A percentile compares a stretch with the other conserved stretches of the same genome.
These are phyloP conservation scores for Pantala flavescens DNA, from an alignment of 1,140 invertebrate species.

Conservation along the genomic window DNA sequence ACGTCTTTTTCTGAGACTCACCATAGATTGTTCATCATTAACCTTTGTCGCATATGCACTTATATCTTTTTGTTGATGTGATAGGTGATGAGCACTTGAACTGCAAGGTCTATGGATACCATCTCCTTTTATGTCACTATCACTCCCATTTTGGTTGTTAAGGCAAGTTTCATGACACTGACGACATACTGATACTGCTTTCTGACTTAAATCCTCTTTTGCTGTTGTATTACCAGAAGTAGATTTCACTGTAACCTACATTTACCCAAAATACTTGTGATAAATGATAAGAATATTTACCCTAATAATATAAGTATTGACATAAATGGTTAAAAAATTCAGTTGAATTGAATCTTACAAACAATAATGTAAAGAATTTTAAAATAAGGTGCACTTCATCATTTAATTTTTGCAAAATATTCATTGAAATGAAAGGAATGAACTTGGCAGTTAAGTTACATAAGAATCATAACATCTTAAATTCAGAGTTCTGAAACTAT, in stretches of 20 bases:
- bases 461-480: too few species aligned
- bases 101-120: constrained; percentile 4
- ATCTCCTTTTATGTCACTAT: neutral
- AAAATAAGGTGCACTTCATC: too few species aligned
- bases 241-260: neutral
- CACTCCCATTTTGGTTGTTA: neutral
- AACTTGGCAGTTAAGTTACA: too few species aligned
- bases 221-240: neutral
- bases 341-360: too few species aligned
- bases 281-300: too few species aligned
- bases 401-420: too few species aligned
- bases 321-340: too few species aligned
- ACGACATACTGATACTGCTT: neutral
- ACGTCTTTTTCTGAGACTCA: too few species aligned
- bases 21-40: neutral
- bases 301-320: too few species aligned
- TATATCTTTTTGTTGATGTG: neutral
- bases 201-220: neutral
- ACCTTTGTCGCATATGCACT: neutral
- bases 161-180: neutral
- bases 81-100: neutral
- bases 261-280: neutral
- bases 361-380: too few species aligned
- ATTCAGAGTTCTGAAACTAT: too few species aligned
- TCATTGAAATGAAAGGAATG: too few species aligned